A percentile compares a stretch with the other conserved stretches of the same genome.
Evolutionary conservation across 2,113 vertebrate species (phyloP).

Genomic region (Misgurnus anguillicaudatus): DNA sequence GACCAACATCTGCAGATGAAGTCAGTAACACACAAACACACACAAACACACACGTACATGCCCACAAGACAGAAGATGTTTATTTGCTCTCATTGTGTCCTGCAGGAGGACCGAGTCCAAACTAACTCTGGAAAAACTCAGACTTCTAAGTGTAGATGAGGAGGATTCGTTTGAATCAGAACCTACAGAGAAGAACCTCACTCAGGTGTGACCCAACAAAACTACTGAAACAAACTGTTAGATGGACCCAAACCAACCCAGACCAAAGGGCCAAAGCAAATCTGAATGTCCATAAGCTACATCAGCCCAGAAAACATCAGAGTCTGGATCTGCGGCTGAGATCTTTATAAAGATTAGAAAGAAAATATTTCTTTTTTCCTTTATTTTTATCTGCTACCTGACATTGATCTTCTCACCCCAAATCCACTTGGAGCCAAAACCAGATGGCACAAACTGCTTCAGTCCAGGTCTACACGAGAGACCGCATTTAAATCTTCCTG

Average conservation of each 20-base stretch:
- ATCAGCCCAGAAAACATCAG: too few species aligned
- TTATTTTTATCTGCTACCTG: too few species aligned
- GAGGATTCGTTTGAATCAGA: slow-evolving; percentile 61
- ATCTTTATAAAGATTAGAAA: background rate
- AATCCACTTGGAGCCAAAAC: too few species aligned
- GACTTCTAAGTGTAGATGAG: slow-evolving; percentile 67
- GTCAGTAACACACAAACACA: slow-evolving; percentile 56
- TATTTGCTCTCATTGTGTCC: background rate
- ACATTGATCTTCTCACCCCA: too few species aligned
- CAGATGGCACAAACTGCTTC: too few species aligned
- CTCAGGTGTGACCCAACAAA: background rate
- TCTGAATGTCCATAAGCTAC: too few species aligned
- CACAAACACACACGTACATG: background rate
- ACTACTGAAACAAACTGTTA: background rate
- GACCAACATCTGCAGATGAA: slow-evolving; percentile 72
- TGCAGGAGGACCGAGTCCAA: slow-evolving; percentile 72
- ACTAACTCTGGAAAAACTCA: slow-evolving; percentile 71
- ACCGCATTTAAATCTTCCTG: background rate
- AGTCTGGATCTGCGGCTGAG: background rate
- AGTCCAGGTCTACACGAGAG: too few species aligned
- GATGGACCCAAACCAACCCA: background rate
- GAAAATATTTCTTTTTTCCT: too few species aligned
- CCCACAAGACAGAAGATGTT: background rate
- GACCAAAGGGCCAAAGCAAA: background rate
- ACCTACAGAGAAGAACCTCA: slow-evolving; percentile 20